A percentile compares a stretch with the other conserved stretches of the same genome.
Evolutionary conservation across 2,888 invertebrate species (phyloP).

Genomic region (Sepioteuthis lessoniana): DNA sequence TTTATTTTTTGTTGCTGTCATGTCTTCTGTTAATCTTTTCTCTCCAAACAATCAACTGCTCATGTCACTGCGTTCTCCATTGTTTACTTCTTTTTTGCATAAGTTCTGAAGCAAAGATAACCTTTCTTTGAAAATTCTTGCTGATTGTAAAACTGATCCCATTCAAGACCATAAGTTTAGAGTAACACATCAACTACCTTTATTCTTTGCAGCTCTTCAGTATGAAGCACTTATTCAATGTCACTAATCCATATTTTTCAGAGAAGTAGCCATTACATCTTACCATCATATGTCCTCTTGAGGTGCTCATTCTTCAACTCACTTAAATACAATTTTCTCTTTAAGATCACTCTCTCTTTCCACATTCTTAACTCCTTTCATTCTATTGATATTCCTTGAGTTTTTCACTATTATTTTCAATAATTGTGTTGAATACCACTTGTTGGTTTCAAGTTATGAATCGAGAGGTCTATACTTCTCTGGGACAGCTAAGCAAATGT

Average conservation of each 20-base stretch:
- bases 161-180: neutral
- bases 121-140: neutral
- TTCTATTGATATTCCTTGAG: neutral
- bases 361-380: neutral
- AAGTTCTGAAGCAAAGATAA: neutral
- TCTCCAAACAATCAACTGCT: neutral
- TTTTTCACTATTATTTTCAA: too few relatives aligned
- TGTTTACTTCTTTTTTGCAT: neutral
- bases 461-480: neutral
- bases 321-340: neutral
- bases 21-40: neutral
- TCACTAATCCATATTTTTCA: neutral
- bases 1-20: neutral
- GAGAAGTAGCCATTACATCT: neutral
- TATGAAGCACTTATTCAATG: neutral
- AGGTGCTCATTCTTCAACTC: neutral
- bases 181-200: neutral
- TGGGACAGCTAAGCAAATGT: neutral
- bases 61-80: neutral
- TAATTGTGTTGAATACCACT: neutral
- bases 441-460: neutral
- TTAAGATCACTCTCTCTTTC: neutral
- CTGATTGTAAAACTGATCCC: neutral
- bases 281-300: neutral
- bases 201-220: slow-evolving; percentile 15